Evolutionary conservation across 2,888 invertebrate species (phyloP), one percentile per base, ranked within the genome.

Genomic region (Tachina fera): DNA sequence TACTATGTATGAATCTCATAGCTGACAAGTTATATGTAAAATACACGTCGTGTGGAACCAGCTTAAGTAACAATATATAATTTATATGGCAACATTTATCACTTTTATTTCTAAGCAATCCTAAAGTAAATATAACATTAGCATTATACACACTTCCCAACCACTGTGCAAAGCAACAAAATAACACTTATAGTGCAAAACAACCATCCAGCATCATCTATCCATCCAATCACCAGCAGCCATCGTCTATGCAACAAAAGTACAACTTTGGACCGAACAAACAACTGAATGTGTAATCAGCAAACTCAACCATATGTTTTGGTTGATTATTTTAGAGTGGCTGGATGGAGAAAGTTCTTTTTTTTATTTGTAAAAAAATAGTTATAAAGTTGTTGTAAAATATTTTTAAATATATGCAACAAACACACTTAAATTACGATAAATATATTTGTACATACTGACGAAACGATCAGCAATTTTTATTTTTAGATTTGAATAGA

Each of bases 261-360:
- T 49, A 49, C n/a, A 49, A 63, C 47, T 31, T 53, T 39, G 22
- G 72, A 58, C 49, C 41, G 67, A 74, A 51, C 43, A 53, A 67
- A 11, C 53, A 65, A 72, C 19, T 43, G 68, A 68, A 49, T 78
- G 70, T 63, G 75, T 70, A 49, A 60, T 75, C 65, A 87, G 77
- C 90, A 90, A 90, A 31, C 1, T 89, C 90, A 89, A 89, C 89
- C 89, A 90, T 47, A 63, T 79, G 71, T 79, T 79, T 79, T 68
- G 58, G 11, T 22, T 77, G 53, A 16, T 53, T 65, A 83, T 88
- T 87, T 85, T 67, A 72, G 72, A 88, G 88, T 76, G 87, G 70
- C 13, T 51, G 53, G 87, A 87, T 51, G 53, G 87, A 87, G 89
- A 88, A 83, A 88, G 87, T 87, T 84, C 82, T 85, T 89, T 87